Evolutionary conservation across 2,113 vertebrate genomes (phyloP).

Genomic region (Bos indicus): DNA sequence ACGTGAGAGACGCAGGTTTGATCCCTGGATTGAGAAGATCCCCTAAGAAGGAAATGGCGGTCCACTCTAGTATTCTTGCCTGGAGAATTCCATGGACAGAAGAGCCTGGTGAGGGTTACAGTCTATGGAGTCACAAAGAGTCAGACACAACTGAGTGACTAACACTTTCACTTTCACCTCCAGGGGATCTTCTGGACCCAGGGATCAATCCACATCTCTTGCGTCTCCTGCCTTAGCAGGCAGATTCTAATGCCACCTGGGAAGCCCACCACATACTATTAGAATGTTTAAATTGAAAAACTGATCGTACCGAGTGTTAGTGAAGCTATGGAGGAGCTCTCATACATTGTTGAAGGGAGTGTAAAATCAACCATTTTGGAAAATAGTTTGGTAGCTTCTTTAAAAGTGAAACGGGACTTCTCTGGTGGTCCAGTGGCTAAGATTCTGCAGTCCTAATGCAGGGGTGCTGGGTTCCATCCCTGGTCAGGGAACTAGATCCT

Average conservation of each 20-base stretch:
- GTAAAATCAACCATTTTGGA: neutral
- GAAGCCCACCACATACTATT: neutral
- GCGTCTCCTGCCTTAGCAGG: neutral
- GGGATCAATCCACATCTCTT: neutral
- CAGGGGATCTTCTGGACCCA: neutral
- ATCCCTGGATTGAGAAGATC: neutral
- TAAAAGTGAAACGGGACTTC: neutral
- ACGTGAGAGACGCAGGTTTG: neutral
- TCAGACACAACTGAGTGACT: neutral
- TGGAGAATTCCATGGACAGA: neutral
- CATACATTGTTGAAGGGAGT: neutral
- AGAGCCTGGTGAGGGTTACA: neutral
- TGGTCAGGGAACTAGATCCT: neutral
- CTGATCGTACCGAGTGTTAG: neutral
- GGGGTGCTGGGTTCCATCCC: accelerated
- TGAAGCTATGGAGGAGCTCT: neutral
- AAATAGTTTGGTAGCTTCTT: neutral
- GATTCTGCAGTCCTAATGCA: neutral
- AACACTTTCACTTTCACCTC: neutral
- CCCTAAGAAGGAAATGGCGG: neutral
- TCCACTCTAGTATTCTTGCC: neutral
- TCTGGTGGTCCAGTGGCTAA: neutral
- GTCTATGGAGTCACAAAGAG: neutral
- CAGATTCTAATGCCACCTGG: neutral
- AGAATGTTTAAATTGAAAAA: neutral